Evolutionary conservation across 2,113 vertebrate species (phyloP).

Genomic region (Rissa tridactyla): DNA sequence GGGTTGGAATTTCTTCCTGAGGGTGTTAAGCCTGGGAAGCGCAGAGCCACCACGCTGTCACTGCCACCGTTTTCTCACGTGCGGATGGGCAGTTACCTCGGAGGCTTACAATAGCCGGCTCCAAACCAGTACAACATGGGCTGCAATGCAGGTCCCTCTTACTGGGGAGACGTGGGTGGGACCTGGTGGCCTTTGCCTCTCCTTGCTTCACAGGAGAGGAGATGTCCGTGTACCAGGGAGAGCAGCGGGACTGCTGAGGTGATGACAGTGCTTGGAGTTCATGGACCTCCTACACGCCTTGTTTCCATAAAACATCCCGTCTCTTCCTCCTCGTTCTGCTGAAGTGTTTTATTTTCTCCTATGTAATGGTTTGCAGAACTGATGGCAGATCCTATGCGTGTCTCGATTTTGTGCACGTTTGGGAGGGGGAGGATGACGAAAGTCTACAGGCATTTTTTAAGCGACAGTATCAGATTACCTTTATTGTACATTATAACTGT

Average conservation of each 20-base stretch:
- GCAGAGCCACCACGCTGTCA: background rate
- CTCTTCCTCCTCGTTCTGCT: slow-evolving; percentile 33
- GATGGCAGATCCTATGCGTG: background rate
- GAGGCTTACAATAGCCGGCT: slow-evolving; percentile 69
- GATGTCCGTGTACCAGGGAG: slow-evolving; percentile 75
- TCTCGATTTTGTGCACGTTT: background rate
- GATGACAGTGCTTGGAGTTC: slow-evolving; percentile 76
- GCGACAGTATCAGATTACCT: background rate
- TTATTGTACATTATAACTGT: background rate
- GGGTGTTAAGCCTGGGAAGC: slow-evolving; percentile 8
- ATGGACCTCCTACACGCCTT: slow-evolving; percentile 71
- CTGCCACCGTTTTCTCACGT: background rate
- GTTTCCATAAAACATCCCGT: slow-evolving; percentile 21
- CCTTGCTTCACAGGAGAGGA: slow-evolving; percentile 77
- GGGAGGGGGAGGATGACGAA: background rate
- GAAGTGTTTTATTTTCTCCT: slow-evolving; percentile 7
- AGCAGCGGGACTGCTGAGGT: slow-evolving; percentile 70
- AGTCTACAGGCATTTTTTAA: background rate
- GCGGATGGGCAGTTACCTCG: background rate
- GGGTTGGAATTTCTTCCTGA: background rate
- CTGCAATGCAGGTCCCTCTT: slow-evolving; percentile 80
- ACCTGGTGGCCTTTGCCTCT: slow-evolving; percentile 72
- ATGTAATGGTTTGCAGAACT: background rate
- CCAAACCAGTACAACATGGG: slow-evolving; percentile 71
- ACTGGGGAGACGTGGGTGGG: slow-evolving; percentile 80